Evolutionary conservation across 2,113 vertebrate genomes (phyloP), one percentile per base, ranked within the genome.

Genomic region (Corythoichthys intestinalis): DNA sequence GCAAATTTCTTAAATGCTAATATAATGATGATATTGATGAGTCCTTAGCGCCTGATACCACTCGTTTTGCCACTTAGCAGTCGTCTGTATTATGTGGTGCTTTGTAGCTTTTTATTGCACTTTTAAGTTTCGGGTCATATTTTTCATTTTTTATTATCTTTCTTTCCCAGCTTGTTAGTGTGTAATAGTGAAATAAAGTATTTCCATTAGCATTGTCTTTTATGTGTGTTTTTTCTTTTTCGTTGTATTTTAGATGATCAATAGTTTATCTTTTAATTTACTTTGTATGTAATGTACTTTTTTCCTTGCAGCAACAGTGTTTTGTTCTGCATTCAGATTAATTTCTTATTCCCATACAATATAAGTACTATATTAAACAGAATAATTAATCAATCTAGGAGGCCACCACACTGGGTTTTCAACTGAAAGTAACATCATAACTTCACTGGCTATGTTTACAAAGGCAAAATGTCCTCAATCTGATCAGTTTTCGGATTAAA

Each of bases 131-230:
- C 92, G 91, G 93, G 93, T 90, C 82, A 10, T 10, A 3, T 7
- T 34, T 2, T 12, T 49, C 6, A 11, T 15, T 90, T 15, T 8
- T 8, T 4, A 2, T 60, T 60, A 15, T 92, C 93, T 91, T 93
- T 90, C 90, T 90, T 94, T 93, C 91, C 91, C 86, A 91, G 93
- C 94, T 96, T 81, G 94, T 96, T 95, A 93, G 94, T 94, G 96
- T 96, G 96, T 91, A 91, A 94, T 91, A 92, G 95, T 95, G 92
- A 96, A 98, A 97, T 98, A 98, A 98, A 93, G 95, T 97, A 94
- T 96, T 96, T 96, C 95, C 94, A 92, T 93, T 93, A 90, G 87
- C 90, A 92, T 89, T 54, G 53, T 4, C 34, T 14, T 85, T 77
- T 81, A 73, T 11, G 56, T 49, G 66, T 28, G 20, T 28, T 6